Conservation (phyloP, 2,797 vertebrate species). For the Periparus ater region DNA sequence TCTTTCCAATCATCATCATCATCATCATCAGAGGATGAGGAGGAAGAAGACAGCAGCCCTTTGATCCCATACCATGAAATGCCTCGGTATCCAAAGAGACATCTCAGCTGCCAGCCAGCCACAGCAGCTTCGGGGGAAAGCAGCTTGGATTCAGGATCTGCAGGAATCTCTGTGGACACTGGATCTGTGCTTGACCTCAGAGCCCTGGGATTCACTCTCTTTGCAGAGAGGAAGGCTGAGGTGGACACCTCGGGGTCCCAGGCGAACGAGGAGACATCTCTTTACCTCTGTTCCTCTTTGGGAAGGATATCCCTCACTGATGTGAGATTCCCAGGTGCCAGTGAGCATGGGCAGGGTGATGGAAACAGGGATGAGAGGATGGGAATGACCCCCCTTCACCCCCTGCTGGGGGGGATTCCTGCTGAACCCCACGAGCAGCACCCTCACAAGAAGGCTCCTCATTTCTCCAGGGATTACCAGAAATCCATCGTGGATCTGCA, state of each 20-base stretch:
- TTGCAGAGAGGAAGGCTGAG: not conserved
- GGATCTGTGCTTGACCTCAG: not conserved
- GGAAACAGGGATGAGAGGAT: not conserved
- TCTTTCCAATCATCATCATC: not conserved
- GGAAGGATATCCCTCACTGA: not conserved
- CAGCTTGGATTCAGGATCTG: not conserved
- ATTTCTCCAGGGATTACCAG: not conserved
- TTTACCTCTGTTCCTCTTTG: not conserved
- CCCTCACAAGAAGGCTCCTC: not conserved
- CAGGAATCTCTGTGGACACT: not conserved
- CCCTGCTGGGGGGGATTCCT: not conserved
- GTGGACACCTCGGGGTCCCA: not conserved
- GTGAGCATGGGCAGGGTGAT: not conserved
- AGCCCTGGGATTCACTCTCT: not conserved
- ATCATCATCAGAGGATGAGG: not conserved
- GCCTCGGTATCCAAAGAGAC: not conserved
- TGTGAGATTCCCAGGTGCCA: not conserved
- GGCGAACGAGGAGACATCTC: not conserved
- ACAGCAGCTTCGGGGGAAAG: not conserved
- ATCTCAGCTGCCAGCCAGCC: not conserved
- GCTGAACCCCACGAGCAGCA: fast-evolving
- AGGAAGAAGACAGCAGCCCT: not conserved
- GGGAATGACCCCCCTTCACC: not conserved
- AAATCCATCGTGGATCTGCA: fast-evolving
- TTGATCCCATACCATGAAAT: slow-evolving; percentile 18